Evolutionary conservation across 2,113 vertebrate species (phyloP).

Genomic region (Chaetops frenatus): DNA sequence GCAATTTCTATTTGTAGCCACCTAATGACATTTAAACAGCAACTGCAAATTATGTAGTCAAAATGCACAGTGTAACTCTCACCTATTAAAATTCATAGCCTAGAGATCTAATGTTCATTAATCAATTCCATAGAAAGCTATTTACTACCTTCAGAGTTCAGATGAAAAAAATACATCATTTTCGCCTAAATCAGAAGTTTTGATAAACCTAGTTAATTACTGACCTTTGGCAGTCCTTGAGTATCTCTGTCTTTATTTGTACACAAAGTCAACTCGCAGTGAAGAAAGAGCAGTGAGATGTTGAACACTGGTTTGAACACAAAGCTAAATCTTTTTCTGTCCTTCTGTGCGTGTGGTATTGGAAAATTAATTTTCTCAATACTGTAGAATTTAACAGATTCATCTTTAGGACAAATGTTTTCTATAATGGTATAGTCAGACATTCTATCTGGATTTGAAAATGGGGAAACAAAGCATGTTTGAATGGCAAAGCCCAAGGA

Average conservation of each 20-base stretch:
- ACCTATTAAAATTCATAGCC: neutral
- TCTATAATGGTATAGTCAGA: slow-evolving; percentile 87
- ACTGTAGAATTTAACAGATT: slow-evolving; percentile 80
- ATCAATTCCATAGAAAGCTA: neutral
- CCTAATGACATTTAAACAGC: neutral
- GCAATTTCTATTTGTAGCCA: slow-evolving; percentile 19
- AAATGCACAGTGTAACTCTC: neutral
- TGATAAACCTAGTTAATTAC: neutral
- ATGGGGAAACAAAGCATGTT: slow-evolving; percentile 84
- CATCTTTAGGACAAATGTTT: slow-evolving; percentile 90
- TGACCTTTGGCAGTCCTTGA: slow-evolving; percentile 78
- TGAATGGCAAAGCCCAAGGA: slow-evolving; percentile 87
- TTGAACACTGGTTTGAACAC: slow-evolving; percentile 84
- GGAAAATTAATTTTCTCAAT: slow-evolving; percentile 65
- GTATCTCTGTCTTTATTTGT: slow-evolving; percentile 64
- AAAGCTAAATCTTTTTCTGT: slow-evolving; percentile 89
- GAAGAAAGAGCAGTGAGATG: slow-evolving; percentile 83
- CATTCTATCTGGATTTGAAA: slow-evolving; percentile 72
- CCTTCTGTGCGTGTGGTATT: slow-evolving; percentile 55
- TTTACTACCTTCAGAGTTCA: neutral
- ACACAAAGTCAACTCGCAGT: slow-evolving; percentile 89
- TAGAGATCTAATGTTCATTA: neutral
- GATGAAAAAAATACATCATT: neutral
- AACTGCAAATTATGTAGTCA: neutral
- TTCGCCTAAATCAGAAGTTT: neutral